A percentile compares a stretch with the other conserved stretches of the same genome.
phyloP scores from a whole-genome alignment of 2,113 vertebrate species.

The Romanogobio albipinnatus region DNA sequence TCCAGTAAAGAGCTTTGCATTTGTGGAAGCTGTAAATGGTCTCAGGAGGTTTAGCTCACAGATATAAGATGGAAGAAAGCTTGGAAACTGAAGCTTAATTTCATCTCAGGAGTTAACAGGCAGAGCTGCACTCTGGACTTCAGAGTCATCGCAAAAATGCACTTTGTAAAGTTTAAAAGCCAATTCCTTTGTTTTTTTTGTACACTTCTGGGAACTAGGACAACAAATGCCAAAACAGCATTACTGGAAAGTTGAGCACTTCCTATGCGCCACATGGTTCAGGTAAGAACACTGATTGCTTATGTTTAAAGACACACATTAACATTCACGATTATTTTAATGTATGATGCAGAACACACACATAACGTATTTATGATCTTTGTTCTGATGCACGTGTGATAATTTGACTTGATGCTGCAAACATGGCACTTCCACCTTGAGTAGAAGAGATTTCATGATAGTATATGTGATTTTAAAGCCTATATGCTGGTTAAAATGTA shows the following conservation, averaged over 20 bases:
- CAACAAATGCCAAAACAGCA: constrained; percentile 24
- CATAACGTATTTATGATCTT: background rate
- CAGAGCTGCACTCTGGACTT: background rate
- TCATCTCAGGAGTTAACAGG: background rate
- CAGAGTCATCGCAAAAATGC: constrained; percentile 16
- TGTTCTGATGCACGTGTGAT: background rate
- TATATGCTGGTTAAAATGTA: background rate
- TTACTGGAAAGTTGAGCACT: constrained; percentile 33
- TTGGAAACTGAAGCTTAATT: background rate
- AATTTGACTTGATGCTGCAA: background rate
- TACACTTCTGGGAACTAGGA: constrained; percentile 41
- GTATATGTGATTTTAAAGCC: background rate
- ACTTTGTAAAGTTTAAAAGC: background rate
- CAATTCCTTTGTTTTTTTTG: background rate
- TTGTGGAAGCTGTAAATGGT: background rate
- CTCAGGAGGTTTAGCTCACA: background rate
- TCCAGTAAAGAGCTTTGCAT: background rate
- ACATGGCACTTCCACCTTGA: background rate
- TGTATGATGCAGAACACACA: background rate
- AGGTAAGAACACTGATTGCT: background rate
- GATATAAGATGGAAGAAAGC: background rate
- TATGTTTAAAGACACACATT: background rate
- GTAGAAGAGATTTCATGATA: background rate
- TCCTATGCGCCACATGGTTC: background rate
- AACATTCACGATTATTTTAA: background rate